Evolutionary conservation across 2,113 vertebrate genomes (phyloP).

Genomic region (cattle (Bos taurus)): DNA sequence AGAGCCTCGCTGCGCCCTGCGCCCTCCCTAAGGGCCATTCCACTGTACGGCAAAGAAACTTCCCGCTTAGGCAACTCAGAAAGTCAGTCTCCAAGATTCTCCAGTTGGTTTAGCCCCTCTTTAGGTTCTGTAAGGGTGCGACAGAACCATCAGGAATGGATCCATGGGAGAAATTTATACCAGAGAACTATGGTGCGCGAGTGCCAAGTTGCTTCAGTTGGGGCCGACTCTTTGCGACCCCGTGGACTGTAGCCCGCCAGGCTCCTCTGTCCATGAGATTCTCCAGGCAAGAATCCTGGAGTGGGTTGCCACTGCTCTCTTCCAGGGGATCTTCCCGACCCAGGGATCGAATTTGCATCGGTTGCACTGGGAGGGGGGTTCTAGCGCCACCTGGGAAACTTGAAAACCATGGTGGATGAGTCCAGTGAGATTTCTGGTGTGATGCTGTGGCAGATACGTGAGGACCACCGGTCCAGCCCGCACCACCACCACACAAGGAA

Average conservation of each 20-base stretch:
- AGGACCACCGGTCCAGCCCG: not conserved
- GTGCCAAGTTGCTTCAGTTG: not conserved
- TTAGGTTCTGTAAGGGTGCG: no score
- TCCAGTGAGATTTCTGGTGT: not conserved
- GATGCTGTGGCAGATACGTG: fast-evolving
- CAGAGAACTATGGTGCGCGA: not conserved
- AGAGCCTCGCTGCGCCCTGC: fast-evolving
- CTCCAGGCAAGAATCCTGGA: not conserved
- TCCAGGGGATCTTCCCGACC: not conserved
- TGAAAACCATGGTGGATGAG: not conserved
- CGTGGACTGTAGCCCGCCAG: not conserved
- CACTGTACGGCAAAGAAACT: not conserved
- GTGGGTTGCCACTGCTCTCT: not conserved
- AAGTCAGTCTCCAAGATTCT: not conserved
- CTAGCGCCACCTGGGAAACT: not conserved
- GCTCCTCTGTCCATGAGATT: not conserved
- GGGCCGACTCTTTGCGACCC: not conserved
- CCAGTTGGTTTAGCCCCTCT: not conserved
- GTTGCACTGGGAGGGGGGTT: not conserved
- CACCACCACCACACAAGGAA: not conserved
- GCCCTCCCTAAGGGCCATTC: not conserved
- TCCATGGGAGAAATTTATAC: not conserved
- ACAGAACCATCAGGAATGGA: not conserved
- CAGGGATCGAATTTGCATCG: not conserved
- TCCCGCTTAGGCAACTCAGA: not conserved